Conservation (phyloP, 2,888 invertebrate genomes). For the Caenorhabditis japonica region DNA sequence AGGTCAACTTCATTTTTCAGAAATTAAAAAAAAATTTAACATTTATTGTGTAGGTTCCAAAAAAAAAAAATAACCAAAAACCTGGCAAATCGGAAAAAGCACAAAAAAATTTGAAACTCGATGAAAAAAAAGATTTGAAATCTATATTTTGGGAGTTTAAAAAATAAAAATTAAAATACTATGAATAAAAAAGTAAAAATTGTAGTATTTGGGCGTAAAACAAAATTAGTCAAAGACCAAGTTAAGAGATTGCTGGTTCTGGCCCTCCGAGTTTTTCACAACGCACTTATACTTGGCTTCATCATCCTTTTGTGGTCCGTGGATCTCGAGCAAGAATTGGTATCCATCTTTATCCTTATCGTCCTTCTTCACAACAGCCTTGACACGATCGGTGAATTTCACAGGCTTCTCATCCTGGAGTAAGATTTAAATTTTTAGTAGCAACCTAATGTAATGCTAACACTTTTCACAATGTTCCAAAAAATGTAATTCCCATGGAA, state of each 20-base stretch:
- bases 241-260: conserved; percentile 77
- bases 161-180: not conserved
- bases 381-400: conserved; percentile 74
- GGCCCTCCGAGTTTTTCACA: conserved; percentile 76
- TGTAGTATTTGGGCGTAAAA: conserved; percentile 4
- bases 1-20: not conserved
- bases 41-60: conserved; percentile 1
- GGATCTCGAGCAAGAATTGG: conserved; percentile 75
- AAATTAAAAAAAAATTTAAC: conserved; percentile 6
- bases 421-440: too few species aligned
- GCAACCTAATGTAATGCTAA: too few species aligned
- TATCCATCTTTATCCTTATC: conserved; percentile 75
- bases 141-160: too few species aligned
- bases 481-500: too few species aligned
- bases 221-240: conserved; percentile 73
- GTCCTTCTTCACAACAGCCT: conserved; percentile 74
- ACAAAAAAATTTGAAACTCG: not conserved
- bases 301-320: conserved; percentile 75
- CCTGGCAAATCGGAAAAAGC: not conserved
- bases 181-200: not conserved
- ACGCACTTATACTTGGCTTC: conserved; percentile 76
- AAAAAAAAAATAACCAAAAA: not conserved
- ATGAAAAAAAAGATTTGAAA: conserved; percentile 15
- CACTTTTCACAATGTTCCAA: too few species aligned
- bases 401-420: conserved; percentile 77